Evolutionary conservation across 37 sponge, comb jelly and placozoan genomes (phyloP), one percentile per base, ranked within the genome.

Genomic region (Oopsacas minuta): DNA sequence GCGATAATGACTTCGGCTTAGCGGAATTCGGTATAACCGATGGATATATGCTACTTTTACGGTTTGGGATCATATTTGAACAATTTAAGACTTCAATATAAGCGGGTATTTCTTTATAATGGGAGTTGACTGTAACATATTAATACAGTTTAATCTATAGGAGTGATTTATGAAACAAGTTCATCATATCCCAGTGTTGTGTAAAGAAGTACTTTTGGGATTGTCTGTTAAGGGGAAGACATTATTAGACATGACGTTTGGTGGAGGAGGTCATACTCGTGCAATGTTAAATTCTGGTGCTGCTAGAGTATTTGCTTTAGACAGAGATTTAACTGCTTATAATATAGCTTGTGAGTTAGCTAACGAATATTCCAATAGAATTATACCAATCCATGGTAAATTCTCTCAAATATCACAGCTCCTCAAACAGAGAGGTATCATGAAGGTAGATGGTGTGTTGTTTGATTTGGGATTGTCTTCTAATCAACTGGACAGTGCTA

Each of bases 231-330:
- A 42, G 7, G 36, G 52, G 8, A 36, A 36, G 37, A 81, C 53
- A 30, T 30, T 84, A 10, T 53, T 87, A 1, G 87, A 87, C 52
- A 83, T 83, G 1, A 87, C 87, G 0, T 87, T 87, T 87, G 87
- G 87, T 0, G 37, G 87, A 25, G 87, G 87, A 0, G 84, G 87
- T 0, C 87, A 87, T 83, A 39, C 87, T n/a, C 38, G 38, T 15
- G 52, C 53, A 15, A 35, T 87, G 32, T 37, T 87, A 38, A 38
- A 86, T n/a, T 23, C 34, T 20, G 87, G 84, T 25, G 81, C 84
- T 46, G 5, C 8, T 1, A 36, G 36, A 23, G 37, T 87, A 36
- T 52, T 83, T 51, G 87, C 51, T n/a, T 39, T 87, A 53, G 87
- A 87, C 42, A 85, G 81, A 36, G 87, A 87, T 37, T 12, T n/a